phyloP scores from a whole-genome alignment of 2,113 vertebrate genomes.

The Tricholaema leucomelas region DNA sequence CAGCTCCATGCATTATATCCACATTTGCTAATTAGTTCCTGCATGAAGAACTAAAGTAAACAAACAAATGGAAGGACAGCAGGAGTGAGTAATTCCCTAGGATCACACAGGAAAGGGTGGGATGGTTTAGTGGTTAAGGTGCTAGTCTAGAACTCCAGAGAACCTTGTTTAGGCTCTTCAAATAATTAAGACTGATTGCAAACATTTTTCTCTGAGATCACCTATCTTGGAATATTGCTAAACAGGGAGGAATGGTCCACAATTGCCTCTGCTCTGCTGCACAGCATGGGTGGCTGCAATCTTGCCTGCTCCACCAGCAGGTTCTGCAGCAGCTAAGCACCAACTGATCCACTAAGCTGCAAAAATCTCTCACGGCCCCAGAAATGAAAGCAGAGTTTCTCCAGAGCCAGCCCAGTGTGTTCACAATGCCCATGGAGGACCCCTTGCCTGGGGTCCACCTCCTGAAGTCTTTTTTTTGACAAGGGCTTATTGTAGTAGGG shows the following conservation, averaged over 20 bases:
- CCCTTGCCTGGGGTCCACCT: not conserved
- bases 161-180: not conserved
- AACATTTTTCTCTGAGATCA: not conserved
- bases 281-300: accelerated
- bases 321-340: not conserved
- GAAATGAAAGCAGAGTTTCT: not conserved
- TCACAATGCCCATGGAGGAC: accelerated
- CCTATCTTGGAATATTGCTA: not conserved
- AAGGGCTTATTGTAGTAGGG: no score
- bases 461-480: not conserved
- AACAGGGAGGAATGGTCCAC: not conserved
- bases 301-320: not conserved
- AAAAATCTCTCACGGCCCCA: not conserved
- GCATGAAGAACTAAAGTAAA: slow-evolving; percentile 45
- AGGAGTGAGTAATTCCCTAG: slow-evolving; percentile 26
- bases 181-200: slow-evolving; percentile 21
- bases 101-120: slow-evolving; percentile 56
- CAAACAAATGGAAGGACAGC: slow-evolving; percentile 39
- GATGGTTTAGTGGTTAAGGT: slow-evolving; percentile 17
- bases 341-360: accelerated
- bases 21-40: slow-evolving; percentile 33
- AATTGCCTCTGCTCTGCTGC: not conserved
- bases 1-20: not conserved
- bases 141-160: slow-evolving; percentile 39
- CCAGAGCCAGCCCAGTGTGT: accelerated